phyloP scores from a whole-genome alignment of 2,113 vertebrate species.

The Gnathonemus echidnorhynchus region DNA sequence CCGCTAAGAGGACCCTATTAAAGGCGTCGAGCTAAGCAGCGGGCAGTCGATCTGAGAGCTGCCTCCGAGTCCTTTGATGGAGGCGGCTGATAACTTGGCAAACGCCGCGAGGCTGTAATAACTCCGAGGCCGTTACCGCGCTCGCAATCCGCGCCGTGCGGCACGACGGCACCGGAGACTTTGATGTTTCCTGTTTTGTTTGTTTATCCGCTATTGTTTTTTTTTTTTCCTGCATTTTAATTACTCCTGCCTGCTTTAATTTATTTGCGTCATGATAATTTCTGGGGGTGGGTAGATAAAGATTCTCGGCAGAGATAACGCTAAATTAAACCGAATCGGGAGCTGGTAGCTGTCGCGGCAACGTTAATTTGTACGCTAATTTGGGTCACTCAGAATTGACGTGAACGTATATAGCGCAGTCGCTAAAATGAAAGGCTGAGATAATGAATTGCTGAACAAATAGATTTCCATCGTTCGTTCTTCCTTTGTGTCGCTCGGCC shows the following conservation, averaged over 20 bases:
- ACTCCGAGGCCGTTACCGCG: conserved; percentile 26
- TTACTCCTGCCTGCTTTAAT: background rate
- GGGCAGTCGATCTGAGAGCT: conserved; percentile 50
- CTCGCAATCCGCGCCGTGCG: conserved; percentile 10
- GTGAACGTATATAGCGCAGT: background rate
- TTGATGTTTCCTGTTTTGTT: conserved; percentile 18
- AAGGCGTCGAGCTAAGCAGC: conserved; percentile 49
- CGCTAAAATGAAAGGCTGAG: background rate
- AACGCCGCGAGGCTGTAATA: conserved; percentile 36
- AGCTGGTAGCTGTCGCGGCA: background rate
- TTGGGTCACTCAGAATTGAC: background rate
- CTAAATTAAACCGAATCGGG: background rate
- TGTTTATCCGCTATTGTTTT: conserved; percentile 10
- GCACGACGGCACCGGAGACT: conserved; percentile 2
- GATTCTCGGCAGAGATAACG: background rate
- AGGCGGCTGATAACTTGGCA: conserved; percentile 39
- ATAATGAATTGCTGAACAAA: background rate
- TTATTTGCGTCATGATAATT: background rate
- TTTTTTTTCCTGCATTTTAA: background rate
- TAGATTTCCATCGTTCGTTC: background rate
- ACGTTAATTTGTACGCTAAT: background rate
- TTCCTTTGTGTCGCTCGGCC: conserved; percentile 5
- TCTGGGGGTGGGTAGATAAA: background rate
- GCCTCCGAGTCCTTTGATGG: conserved; percentile 44
- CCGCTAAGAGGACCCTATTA: conserved; percentile 53